phyloP scores from a whole-genome alignment of 1,140 invertebrate species.

The Batillaria attramentaria region DNA sequence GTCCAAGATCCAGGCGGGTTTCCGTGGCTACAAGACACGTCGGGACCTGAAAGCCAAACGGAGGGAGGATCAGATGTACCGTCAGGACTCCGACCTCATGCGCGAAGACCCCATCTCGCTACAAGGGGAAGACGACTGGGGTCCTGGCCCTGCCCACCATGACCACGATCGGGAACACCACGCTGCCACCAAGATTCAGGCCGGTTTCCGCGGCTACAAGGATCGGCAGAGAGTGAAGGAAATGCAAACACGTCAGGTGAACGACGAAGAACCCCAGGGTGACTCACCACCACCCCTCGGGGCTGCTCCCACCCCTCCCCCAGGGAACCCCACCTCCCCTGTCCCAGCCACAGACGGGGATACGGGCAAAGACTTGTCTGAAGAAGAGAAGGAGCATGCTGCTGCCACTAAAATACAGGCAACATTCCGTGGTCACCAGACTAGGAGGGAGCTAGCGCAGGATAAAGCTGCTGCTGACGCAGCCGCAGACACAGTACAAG shows the following conservation, averaged over 20 bases:
- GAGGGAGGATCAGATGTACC: neutral
- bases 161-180: conserved; percentile 7
- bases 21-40: conserved; percentile 50
- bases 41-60: neutral
- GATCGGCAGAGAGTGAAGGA: conserved; percentile 77
- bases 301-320: neutral
- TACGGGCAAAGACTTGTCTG: neutral
- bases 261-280: neutral
- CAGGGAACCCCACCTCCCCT: neutral
- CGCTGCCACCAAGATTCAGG: conserved; percentile 84
- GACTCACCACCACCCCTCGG: too few species aligned
- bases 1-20: conserved; percentile 79
- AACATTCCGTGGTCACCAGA: conserved; percentile 53
- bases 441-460: conserved; percentile 39
- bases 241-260: neutral
- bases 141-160: neutral
- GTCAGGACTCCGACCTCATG: neutral
- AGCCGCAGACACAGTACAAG: too few species aligned
- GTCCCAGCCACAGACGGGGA: neutral
- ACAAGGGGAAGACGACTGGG: neutral
- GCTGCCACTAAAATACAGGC: conserved; percentile 83
- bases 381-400: conserved; percentile 32
- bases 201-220: conserved; percentile 81
- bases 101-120: neutral
- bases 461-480: too few species aligned